Evolutionary conservation across 1,140 invertebrate genomes (phyloP).

Genomic region (Nephotettix cincticeps): DNA sequence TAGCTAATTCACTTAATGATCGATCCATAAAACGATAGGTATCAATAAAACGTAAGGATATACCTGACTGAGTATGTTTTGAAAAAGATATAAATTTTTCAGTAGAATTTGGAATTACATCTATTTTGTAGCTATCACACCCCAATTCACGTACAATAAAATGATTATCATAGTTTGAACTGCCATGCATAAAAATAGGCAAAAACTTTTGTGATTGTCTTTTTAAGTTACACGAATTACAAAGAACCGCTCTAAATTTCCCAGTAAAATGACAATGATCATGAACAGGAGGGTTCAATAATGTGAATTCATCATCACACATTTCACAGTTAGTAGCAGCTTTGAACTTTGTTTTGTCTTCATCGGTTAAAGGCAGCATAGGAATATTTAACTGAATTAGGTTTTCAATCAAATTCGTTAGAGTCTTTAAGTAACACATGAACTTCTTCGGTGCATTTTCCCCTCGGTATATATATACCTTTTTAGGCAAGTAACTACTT

Average conservation of each 20-base stretch:
- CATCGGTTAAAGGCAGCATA: not conserved
- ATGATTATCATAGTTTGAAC: slow-evolving; percentile 26
- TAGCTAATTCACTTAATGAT: slow-evolving; percentile 9
- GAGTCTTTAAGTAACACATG: not conserved
- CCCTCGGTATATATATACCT: slow-evolving; percentile 21
- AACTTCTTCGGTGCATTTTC: slow-evolving; percentile 2
- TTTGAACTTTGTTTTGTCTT: not conserved
- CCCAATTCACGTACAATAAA: slow-evolving; percentile 24
- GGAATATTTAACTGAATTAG: not conserved
- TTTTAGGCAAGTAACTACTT: not conserved
- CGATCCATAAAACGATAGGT: slow-evolving; percentile 17
- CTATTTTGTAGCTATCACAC: slow-evolving; percentile 11
- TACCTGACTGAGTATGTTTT: slow-evolving; percentile 3
- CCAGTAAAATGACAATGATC: slow-evolving; percentile 27
- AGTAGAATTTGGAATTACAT: slow-evolving; percentile 20
- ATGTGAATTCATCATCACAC: slow-evolving; percentile 14
- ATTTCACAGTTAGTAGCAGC: not conserved
- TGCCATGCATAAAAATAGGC: slow-evolving; percentile 15
- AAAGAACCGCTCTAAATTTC: not conserved
- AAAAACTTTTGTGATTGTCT: slow-evolving; percentile 4
- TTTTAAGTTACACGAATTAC: slow-evolving; percentile 18
- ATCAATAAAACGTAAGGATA: slow-evolving; percentile 27
- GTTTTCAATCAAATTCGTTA: slow-evolving; percentile 6
- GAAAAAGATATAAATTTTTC: slow-evolving; percentile 25
- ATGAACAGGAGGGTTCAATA: not conserved